A percentile compares a stretch with the other conserved stretches of the same genome.
Evolutionary conservation across 1,140 invertebrate species (phyloP).

Genomic region (Zaprionus davidi): DNA sequence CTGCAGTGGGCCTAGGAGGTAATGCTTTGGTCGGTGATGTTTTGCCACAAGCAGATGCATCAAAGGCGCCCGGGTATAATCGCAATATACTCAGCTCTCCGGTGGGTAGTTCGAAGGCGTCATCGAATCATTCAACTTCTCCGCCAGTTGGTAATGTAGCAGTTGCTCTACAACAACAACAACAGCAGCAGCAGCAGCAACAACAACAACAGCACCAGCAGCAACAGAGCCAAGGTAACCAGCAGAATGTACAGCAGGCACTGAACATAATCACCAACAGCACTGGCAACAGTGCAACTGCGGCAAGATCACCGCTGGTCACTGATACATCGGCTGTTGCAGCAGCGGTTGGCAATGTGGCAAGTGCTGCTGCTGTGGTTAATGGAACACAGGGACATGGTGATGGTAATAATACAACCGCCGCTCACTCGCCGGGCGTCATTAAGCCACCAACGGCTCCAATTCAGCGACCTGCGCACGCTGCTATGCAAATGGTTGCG

Average conservation of each 20-base stretch:
- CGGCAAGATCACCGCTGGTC: slow-evolving; percentile 65
- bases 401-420: slow-evolving; percentile 34
- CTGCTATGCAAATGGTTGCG: slow-evolving; percentile 52
- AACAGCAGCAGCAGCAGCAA: slow-evolving; percentile 47
- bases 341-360: slow-evolving; percentile 26
- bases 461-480: slow-evolving; percentile 63
- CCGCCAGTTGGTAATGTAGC: slow-evolving; percentile 80
- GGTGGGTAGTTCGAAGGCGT: slow-evolving; percentile 87
- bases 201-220: slow-evolving; percentile 28
- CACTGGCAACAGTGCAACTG: slow-evolving; percentile 37
- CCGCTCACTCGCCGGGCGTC: slow-evolving; percentile 84
- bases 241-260: slow-evolving; percentile 65
- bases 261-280: slow-evolving; percentile 70
- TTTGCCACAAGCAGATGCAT: slow-evolving; percentile 88
- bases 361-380: slow-evolving; percentile 14
- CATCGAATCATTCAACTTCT: slow-evolving; percentile 85
- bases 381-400: slow-evolving; percentile 53
- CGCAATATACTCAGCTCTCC: slow-evolving; percentile 89
- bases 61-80: slow-evolving; percentile 93
- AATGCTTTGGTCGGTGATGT: slow-evolving; percentile 85
- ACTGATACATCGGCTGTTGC: slow-evolving; percentile 26
- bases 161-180: slow-evolving; percentile 49
- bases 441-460: slow-evolving; percentile 73
- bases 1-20: slow-evolving; percentile 71
- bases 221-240: slow-evolving; percentile 30